Percentiles rank a stretch among this genome's conserved stretches.
phyloP scores from a whole-genome alignment of 2,113 vertebrate genomes.

The Lagopus muta region DNA sequence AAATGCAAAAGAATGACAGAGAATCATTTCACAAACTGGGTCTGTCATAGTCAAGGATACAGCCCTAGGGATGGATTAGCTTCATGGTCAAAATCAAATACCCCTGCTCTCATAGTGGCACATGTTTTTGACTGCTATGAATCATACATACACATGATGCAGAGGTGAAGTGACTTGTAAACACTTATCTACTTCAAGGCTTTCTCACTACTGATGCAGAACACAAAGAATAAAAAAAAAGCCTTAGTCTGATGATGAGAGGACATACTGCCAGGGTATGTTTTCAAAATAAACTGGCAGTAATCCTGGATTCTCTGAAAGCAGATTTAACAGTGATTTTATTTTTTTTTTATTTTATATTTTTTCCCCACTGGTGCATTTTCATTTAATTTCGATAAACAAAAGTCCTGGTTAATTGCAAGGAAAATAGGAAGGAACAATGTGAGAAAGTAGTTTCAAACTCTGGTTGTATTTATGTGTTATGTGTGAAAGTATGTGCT shows the following conservation, averaged over 20 bases:
- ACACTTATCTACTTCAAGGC: not conserved
- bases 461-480: not conserved
- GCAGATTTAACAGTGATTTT: not conserved
- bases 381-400: not conserved
- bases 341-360: too few relatives aligned
- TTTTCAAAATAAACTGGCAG: not conserved
- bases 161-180: constrained; percentile 26
- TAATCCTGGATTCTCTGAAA: not conserved
- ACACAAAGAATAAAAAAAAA: not conserved
- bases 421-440: not conserved
- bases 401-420: fast-evolving
- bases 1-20: not conserved
- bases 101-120: not conserved
- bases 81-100: not conserved
- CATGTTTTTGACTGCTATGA: not conserved
- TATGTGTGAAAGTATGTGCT: not conserved
- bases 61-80: not conserved
- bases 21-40: not conserved
- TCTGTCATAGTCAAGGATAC: not conserved
- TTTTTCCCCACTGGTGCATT: not conserved
- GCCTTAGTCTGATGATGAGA: not conserved
- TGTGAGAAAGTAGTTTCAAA: not conserved
- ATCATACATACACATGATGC: not conserved
- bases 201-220: not conserved
- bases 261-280: not conserved